Evolutionary conservation across 53 echinoderm and acorn worm species (phyloP).

Genomic region (Holothuria leucospilota): DNA sequence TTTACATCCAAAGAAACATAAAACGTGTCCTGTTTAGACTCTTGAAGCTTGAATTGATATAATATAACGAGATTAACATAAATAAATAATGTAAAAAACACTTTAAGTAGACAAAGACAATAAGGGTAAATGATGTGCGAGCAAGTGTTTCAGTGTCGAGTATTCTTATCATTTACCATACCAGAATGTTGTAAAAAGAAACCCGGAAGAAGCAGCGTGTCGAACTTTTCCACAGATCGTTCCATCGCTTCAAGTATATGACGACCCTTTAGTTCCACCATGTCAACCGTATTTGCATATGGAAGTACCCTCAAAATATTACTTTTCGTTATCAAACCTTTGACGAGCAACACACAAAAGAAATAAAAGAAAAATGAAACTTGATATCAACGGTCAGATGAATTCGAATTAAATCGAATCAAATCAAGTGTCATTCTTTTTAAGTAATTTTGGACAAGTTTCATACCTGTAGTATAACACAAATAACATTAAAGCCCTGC

Average conservation of each 20-base stretch:
- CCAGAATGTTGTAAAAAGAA: conserved; percentile 51
- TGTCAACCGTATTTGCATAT: conserved; percentile 48
- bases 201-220: conserved; percentile 1
- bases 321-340: conserved; percentile 12
- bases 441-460: too few species aligned
- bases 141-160: background rate
- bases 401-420: too few species aligned
- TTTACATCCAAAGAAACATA: background rate
- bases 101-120: background rate
- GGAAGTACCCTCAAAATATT: conserved; percentile 36
- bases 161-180: background rate
- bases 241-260: conserved; percentile 52
- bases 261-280: conserved; percentile 35
- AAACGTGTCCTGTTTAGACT: too few species aligned
- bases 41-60: too few species aligned
- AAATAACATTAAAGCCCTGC: too few species aligned
- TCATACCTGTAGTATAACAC: too few species aligned
- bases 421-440: too few species aligned
- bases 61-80: too few species aligned
- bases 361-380: too few species aligned
- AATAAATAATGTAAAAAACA: too few species aligned
- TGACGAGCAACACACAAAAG: background rate
- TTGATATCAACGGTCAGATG: too few species aligned
- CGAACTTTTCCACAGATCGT: conserved; percentile 45
- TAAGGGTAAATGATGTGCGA: background rate